These are phyloP conservation scores for Halisarca cf. caerulea DNA, from an alignment of 37 sponge, comb jelly and placozoan genomes.

Conservation along the genomic window DNA sequence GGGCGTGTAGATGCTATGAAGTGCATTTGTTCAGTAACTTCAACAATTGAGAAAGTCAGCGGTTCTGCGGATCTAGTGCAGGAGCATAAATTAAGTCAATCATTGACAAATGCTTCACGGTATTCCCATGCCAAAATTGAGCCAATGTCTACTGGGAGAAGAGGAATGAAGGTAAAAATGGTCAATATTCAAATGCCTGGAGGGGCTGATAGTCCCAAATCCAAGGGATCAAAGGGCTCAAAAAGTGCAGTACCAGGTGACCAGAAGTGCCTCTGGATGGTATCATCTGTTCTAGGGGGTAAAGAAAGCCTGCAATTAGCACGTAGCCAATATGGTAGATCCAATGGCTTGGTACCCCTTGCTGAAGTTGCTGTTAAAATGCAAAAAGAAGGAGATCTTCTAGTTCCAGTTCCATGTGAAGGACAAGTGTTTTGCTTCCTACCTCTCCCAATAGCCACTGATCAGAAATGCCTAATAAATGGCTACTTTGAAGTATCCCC, in stretches of 20 bases:
- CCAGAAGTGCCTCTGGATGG: not conserved
- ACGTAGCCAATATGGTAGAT: not conserved
- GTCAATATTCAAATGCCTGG: no score
- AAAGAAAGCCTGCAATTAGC: not conserved
- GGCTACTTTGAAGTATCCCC: constrained; percentile 57
- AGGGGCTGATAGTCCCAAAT: not conserved
- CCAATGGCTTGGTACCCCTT: constrained; percentile 36
- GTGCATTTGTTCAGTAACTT: constrained; percentile 11
- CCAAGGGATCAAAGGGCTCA: not conserved
- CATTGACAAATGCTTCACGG: no score
- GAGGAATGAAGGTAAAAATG: not conserved
- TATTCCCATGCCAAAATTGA: not conserved
- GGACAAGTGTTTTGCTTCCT: constrained; percentile 64
- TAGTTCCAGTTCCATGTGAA: constrained; percentile 6
- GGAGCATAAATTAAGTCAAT: no score
- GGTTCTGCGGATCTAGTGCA: no score
- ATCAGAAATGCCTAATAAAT: constrained; percentile 46
- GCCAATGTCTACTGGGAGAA: not conserved
- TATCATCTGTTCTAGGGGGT: not conserved
- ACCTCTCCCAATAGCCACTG: constrained; percentile 51
- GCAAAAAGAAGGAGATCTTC: not conserved
- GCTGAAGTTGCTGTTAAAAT: constrained; percentile 46
- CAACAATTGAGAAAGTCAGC: not conserved
- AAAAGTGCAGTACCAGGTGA: not conserved
- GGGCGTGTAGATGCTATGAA: not conserved